Evolutionary conservation across 1,140 invertebrate genomes (phyloP).

Genomic region (Diabrotica virgifera): DNA sequence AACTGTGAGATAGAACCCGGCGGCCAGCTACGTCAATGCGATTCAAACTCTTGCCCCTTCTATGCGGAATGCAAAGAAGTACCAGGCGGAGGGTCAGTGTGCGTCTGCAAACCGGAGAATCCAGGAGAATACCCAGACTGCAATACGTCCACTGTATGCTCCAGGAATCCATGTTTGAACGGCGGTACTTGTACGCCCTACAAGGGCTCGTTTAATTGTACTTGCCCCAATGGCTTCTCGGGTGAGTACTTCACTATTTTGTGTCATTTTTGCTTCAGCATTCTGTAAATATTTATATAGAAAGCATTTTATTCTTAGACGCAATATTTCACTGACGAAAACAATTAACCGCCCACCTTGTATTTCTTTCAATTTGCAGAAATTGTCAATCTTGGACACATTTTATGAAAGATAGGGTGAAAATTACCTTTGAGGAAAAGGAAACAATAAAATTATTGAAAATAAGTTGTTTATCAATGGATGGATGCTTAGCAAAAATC

Average conservation of each 20-base stretch:
- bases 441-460: too few species aligned
- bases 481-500: too few species aligned
- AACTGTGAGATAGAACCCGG: slow-evolving; percentile 56
- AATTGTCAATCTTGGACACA: too few species aligned
- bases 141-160: slow-evolving; percentile 61
- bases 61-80: slow-evolving; percentile 56
- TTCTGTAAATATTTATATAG: too few species aligned
- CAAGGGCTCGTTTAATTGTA: slow-evolving; percentile 63
- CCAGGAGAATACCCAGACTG: slow-evolving; percentile 60
- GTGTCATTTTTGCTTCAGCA: too few species aligned
- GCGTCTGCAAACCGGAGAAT: slow-evolving; percentile 69
- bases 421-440: too few species aligned
- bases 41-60: slow-evolving; percentile 52
- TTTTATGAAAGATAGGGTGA: too few species aligned
- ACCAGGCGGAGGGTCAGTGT: slow-evolving; percentile 52
- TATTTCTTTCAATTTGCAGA: too few species aligned
- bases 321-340: too few species aligned
- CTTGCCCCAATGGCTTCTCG: slow-evolving; percentile 67
- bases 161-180: slow-evolving; percentile 59
- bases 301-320: too few species aligned
- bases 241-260: slow-evolving; percentile 49
- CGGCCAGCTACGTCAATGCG: slow-evolving; percentile 47
- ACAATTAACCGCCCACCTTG: too few species aligned
- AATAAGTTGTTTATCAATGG: too few species aligned
- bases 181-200: slow-evolving; percentile 57